Percentiles rank a stretch among this genome's conserved stretches.
Conservation (phyloP, 2,113 vertebrate species). For the Columba janthina region DNA sequence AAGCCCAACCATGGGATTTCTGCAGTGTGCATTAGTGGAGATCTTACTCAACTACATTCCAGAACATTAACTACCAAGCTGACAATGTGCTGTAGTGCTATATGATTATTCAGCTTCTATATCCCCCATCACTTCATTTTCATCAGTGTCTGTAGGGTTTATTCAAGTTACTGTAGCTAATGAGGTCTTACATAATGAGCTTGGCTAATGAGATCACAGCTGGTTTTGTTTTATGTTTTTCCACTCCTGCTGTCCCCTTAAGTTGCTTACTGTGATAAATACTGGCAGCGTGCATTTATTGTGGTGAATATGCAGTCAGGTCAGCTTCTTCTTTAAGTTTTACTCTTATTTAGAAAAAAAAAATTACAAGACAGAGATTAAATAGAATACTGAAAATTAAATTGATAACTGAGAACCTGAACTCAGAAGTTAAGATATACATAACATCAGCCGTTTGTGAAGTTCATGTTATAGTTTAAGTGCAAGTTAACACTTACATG, state of each 20-base stretch:
- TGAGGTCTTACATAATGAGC: slow-evolving; percentile 64
- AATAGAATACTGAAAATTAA: neutral
- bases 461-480: neutral
- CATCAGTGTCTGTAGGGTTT: neutral
- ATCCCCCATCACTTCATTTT: neutral
- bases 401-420: neutral
- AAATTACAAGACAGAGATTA: neutral
- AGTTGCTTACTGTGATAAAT: slow-evolving; percentile 6
- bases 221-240: slow-evolving; percentile 28
- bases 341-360: neutral
- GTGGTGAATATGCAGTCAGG: neutral
- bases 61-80: neutral
- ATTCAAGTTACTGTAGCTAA: slow-evolving; percentile 26
- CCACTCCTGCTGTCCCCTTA: neutral
- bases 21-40: neutral
- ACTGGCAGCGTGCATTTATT: neutral
- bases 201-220: slow-evolving; percentile 69
- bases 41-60: neutral
- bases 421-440: neutral
- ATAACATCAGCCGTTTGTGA: neutral
- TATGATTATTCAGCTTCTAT: neutral
- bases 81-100: neutral
- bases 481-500: neutral
- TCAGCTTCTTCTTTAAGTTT: neutral
- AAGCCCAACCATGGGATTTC: neutral